Evolutionary conservation across 2,797 vertebrate genomes (phyloP).

Genomic region (Cephalopachus bancanus): DNA sequence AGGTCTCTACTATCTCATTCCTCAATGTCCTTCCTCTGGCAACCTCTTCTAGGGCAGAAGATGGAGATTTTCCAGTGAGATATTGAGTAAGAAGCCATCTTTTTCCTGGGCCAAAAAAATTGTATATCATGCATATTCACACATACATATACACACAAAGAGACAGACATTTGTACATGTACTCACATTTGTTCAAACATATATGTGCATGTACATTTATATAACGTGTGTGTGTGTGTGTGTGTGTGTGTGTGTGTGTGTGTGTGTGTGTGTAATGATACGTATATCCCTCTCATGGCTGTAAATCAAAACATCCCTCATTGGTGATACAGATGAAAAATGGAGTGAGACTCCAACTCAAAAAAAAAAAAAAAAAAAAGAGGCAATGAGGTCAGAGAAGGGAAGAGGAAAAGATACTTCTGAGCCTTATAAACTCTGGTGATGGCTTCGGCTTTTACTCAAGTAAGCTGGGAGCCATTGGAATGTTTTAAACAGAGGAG

Average conservation of each 20-base stretch:
- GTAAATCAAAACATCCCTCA: not conserved
- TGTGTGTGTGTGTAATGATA: not conserved
- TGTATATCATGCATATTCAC: not conserved
- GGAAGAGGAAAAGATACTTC: not conserved
- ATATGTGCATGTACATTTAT: not conserved
- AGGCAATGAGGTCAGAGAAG: not conserved
- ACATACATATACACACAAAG: not conserved
- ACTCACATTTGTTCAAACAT: not conserved
- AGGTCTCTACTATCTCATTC: not conserved
- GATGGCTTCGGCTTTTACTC: not conserved
- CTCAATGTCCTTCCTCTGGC: not conserved
- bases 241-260: not conserved
- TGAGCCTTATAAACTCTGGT: not conserved
- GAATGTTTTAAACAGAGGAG: not conserved
- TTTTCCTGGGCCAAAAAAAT: not conserved
- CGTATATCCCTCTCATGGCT: not conserved
- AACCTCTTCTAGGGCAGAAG: not conserved
- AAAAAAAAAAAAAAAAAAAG: too few relatives aligned
- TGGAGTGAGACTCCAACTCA: not conserved
- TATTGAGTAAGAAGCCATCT: not conserved
- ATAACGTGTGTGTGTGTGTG: not conserved
- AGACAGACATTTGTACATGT: not conserved
- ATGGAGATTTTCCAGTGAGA: not conserved
- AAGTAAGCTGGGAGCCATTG: not conserved
- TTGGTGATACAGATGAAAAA: slow-evolving; percentile 5